Evolutionary conservation across 2,797 vertebrate genomes (phyloP).

Genomic region (Acipenser oxyrinchus): DNA sequence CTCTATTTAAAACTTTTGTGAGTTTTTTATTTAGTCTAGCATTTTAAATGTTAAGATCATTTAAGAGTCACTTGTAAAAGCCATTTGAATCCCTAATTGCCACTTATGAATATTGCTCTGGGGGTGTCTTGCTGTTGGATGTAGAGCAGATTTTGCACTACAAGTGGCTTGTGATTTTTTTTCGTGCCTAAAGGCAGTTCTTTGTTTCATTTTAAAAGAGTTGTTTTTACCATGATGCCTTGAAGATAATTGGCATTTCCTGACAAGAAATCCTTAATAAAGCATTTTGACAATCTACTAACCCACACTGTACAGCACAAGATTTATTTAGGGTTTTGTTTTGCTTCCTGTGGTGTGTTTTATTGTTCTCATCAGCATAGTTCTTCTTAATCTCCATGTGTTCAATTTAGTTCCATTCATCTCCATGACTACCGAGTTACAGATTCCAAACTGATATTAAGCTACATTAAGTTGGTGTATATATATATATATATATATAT

Average conservation of each 20-base stretch:
- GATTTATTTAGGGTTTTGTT: not conserved
- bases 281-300: no score
- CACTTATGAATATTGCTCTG: not conserved
- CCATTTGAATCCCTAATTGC: constrained; percentile 4
- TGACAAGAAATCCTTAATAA: no score
- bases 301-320: no score
- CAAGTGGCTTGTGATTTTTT: not conserved
- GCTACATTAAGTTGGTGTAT: not conserved
- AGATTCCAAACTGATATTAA: not conserved
- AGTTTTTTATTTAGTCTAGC: not conserved
- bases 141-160: not conserved
- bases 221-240: not conserved
- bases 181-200: not conserved
- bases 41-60: not conserved
- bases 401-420: not conserved
- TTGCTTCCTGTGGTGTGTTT: not conserved
- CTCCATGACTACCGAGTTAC: not conserved
- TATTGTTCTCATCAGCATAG: not conserved
- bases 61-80: not conserved
- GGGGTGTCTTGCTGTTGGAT: not conserved
- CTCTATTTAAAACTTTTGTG: no score
- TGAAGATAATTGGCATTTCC: not conserved
- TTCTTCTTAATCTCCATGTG: not conserved
- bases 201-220: not conserved
- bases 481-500: no score